These are phyloP conservation scores for Leiothrix lutea DNA, from an alignment of 2,113 vertebrate genomes.

Conservation along the genomic window DNA sequence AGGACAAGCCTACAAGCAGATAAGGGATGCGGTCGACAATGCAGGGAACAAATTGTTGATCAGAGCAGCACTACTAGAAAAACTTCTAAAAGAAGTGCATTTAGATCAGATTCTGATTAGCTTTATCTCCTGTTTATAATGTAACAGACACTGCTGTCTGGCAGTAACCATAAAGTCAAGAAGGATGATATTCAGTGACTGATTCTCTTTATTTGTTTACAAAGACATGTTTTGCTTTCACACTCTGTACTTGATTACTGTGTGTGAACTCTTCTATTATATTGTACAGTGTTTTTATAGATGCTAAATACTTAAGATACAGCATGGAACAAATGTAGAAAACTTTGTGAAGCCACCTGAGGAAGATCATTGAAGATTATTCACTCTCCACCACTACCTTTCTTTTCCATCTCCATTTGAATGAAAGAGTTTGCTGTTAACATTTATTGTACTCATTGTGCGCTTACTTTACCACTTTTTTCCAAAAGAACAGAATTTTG, in stretches of 20 bases:
- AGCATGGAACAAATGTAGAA: not conserved
- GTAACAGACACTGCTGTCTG: not conserved
- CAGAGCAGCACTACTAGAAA: not conserved
- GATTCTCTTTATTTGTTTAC: not conserved
- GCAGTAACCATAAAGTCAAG: not conserved
- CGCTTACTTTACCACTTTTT: not conserved
- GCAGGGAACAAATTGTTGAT: not conserved
- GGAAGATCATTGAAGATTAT: not conserved
- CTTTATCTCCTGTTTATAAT: not conserved
- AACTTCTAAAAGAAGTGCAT: not conserved
- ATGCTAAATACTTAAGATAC: not conserved
- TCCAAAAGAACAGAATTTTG: not conserved
- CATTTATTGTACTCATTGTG: not conserved
- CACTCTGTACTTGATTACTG: not conserved
- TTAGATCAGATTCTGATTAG: not conserved
- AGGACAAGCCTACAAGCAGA: not conserved
- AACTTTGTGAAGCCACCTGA: not conserved
- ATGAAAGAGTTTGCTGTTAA: not conserved
- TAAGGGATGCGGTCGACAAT: fast-evolving
- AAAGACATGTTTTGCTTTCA: not conserved
- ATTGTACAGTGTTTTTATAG: not conserved
- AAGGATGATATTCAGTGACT: not conserved
- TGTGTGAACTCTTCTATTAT: not conserved
- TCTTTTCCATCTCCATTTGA: not conserved
- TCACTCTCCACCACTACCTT: not conserved